Percentiles rank a stretch among this genome's conserved stretches.
These are phyloP conservation scores for Trichomalopsis sarcophagae DNA, from an alignment of 1,140 invertebrate species.

Conservation along the genomic window DNA sequence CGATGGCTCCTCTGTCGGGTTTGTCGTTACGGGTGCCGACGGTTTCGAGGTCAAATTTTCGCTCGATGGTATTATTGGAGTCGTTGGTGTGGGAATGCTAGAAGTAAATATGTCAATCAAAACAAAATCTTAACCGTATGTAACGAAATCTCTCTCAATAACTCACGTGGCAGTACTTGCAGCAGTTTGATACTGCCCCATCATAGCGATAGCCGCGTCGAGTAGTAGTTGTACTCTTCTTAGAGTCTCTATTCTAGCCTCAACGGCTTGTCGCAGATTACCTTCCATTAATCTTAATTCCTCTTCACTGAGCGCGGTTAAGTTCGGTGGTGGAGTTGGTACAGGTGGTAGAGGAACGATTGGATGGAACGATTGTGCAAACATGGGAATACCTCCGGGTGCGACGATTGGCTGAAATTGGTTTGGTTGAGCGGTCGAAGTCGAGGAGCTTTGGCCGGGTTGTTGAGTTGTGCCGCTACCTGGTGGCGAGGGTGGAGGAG, in stretches of 20 bases:
- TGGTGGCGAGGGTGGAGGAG: constrained; percentile 54
- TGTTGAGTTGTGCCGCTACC: constrained; percentile 40
- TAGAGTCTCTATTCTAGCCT: constrained; percentile 86
- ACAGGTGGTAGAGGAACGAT: constrained; percentile 84
- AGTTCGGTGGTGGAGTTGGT: constrained; percentile 81
- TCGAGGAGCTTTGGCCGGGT: constrained; percentile 44
- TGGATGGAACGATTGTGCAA: constrained; percentile 76
- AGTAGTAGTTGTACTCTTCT: constrained; percentile 70
- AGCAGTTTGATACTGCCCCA: constrained; percentile 72
- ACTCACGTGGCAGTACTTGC: constrained; percentile 68
- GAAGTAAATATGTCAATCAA: constrained; percentile 45
- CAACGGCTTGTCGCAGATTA: constrained; percentile 87
- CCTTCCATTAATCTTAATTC: constrained; percentile 94
- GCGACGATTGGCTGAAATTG: constrained; percentile 64
- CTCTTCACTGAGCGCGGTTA: constrained; percentile 85
- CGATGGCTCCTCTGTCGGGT: constrained; percentile 40
- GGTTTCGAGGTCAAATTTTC: constrained; percentile 38
- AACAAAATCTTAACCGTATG: constrained; percentile 20
- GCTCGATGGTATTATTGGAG: constrained; percentile 44
- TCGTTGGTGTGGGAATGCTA: constrained; percentile 63
- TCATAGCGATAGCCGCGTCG: constrained; percentile 72
- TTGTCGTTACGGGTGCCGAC: neutral
- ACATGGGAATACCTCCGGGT: constrained; percentile 73
- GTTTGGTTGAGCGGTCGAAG: constrained; percentile 57
- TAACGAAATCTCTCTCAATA: neutral